Evolutionary conservation across 2,797 vertebrate species (phyloP).

Genomic region (Perdix hodgsoniae): DNA sequence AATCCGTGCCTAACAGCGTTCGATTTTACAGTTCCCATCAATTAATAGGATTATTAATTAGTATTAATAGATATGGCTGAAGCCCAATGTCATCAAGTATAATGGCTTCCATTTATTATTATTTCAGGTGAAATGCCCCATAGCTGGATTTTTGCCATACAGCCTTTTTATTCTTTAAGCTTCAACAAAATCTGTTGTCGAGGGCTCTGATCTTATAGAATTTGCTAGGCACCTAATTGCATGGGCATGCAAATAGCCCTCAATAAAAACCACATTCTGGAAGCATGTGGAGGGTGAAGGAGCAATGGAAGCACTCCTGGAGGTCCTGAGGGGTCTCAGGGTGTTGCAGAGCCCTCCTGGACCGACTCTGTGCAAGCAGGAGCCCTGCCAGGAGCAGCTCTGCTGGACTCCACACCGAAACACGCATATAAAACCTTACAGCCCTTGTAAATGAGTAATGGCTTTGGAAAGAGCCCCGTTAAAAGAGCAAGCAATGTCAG

Average conservation of each 20-base stretch:
- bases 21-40: neutral
- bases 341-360: neutral
- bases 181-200: neutral
- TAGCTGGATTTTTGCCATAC: neutral
- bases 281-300: neutral
- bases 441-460: conserved; percentile 17
- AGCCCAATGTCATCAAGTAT: neutral
- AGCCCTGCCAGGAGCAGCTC: neutral
- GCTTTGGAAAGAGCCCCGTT: conserved; percentile 2
- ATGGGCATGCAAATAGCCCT: neutral
- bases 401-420: neutral
- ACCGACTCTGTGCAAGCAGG: neutral
- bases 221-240: neutral
- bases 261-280: neutral
- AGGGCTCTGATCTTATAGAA: neutral
- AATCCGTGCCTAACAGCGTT: neutral
- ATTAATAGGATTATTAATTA: neutral
- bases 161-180: neutral
- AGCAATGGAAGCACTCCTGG: neutral
- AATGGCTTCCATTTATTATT: neutral
- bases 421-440: neutral
- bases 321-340: neutral
- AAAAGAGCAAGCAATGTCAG: neutral
- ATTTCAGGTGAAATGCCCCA: neutral
- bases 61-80: neutral